phyloP scores from a whole-genome alignment of 2,888 invertebrate species.

The Idaea dimidiata region DNA sequence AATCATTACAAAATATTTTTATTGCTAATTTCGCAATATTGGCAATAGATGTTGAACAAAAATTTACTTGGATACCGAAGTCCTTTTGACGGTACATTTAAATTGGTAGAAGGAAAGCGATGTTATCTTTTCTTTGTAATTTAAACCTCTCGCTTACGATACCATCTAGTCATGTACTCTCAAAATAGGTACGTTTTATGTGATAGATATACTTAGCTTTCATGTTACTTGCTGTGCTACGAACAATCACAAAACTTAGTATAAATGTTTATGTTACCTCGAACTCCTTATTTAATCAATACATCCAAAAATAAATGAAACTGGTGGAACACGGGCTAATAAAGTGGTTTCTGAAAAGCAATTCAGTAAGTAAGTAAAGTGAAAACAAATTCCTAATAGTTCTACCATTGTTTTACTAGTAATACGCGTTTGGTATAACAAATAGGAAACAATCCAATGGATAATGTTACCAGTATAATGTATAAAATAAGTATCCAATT shows the following conservation, averaged over 20 bases:
- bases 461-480: too few relatives aligned
- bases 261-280: constrained; percentile 45
- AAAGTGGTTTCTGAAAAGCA: not conserved
- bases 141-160: not conserved
- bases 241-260: constrained; percentile 56
- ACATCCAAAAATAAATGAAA: constrained; percentile 30
- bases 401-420: not conserved
- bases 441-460: not conserved
- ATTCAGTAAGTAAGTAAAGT: not conserved
- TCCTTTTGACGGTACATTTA: too few relatives aligned
- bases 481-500: not conserved
- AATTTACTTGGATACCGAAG: too few relatives aligned
- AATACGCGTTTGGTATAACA: not conserved
- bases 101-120: not conserved
- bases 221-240: constrained; percentile 52
- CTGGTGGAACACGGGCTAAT: not conserved
- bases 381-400: not conserved
- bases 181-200: constrained; percentile 54
- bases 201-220: constrained; percentile 58
- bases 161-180: constrained; percentile 63
- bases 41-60: too few relatives aligned
- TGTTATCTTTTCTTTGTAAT: not conserved
- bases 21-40: not conserved
- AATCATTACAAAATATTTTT: not conserved
- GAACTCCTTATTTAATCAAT: constrained; percentile 37